Conservation (phyloP, 2,888 invertebrate species). For the Trachelus tabidus region DNA sequence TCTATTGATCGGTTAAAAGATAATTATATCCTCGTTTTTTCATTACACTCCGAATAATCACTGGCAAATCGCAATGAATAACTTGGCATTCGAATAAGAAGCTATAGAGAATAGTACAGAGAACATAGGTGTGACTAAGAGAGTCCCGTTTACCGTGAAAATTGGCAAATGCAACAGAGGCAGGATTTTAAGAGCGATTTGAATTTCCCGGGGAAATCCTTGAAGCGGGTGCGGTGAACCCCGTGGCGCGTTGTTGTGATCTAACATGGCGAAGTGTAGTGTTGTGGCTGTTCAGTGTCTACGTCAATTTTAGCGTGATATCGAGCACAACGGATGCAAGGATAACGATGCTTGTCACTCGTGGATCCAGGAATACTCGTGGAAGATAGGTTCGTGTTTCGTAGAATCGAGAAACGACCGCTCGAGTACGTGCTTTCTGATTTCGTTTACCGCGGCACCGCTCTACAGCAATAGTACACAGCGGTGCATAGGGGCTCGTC, state of each 20-base stretch:
- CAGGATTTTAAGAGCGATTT: constrained; percentile 12
- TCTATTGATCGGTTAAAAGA: constrained; percentile 46
- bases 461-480: constrained; percentile 33
- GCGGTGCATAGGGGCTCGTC: constrained; percentile 40
- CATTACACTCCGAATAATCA: not conserved
- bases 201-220: constrained; percentile 60
- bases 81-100: not conserved
- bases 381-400: not conserved
- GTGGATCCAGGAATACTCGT: not conserved
- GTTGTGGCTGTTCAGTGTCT: constrained; percentile 72
- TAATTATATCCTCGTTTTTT: constrained; percentile 31
- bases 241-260: constrained; percentile 79
- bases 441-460: constrained; percentile 38
- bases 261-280: constrained; percentile 76
- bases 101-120: not conserved
- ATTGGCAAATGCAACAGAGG: not conserved
- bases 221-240: constrained; percentile 68
- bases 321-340: constrained; percentile 38
- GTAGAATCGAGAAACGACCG: not conserved
- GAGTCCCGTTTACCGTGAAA: not conserved
- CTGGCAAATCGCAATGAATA: not conserved
- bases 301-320: constrained; percentile 66
- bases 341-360: constrained; percentile 33
- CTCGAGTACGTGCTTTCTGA: constrained; percentile 11
- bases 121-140: not conserved